These are phyloP conservation scores for Drosophila eugracilis DNA, from an alignment of 1,140 invertebrate genomes.

Conservation along the genomic window DNA sequence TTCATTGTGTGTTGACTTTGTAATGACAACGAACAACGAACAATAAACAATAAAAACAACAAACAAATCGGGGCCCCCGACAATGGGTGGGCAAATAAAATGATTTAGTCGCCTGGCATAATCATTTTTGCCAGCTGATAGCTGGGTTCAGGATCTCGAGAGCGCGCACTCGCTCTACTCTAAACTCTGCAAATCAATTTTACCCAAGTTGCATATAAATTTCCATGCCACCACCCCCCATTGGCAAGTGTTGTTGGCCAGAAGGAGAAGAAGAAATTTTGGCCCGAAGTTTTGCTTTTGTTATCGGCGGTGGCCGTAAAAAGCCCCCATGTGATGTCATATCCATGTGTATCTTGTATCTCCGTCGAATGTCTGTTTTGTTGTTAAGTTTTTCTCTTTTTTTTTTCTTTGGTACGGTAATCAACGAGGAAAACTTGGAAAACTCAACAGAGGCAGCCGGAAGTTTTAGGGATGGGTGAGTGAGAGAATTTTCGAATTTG, in stretches of 20 bases:
- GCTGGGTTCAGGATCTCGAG: background rate
- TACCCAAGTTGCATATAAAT: slow-evolving; percentile 64
- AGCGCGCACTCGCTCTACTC: too few species aligned
- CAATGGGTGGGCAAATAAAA: slow-evolving; percentile 42
- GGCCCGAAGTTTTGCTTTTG: slow-evolving; percentile 24
- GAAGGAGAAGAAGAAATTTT: too few species aligned
- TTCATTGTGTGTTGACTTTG: slow-evolving; percentile 58
- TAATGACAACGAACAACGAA: slow-evolving; percentile 30
- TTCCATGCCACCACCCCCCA: slow-evolving; percentile 9
- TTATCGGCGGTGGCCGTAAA: slow-evolving; percentile 46
- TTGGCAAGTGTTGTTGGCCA: too few species aligned
- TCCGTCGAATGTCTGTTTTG: background rate
- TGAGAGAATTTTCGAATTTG: background rate
- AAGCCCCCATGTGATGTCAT: slow-evolving; percentile 21
- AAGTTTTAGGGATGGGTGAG: background rate
- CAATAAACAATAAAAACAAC: slow-evolving; percentile 2
- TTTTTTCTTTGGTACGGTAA: too few species aligned
- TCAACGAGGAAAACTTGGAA: background rate
- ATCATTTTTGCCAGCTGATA: slow-evolving; percentile 19
- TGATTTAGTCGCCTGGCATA: slow-evolving; percentile 34
- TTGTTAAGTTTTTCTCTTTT: background rate
- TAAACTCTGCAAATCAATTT: slow-evolving; percentile 66
- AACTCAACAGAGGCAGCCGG: background rate
- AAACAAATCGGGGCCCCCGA: slow-evolving; percentile 46
- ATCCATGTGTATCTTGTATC: slow-evolving; percentile 6